Conservation (phyloP, 2,888 invertebrate genomes). For the Molanna angustata region DNA sequence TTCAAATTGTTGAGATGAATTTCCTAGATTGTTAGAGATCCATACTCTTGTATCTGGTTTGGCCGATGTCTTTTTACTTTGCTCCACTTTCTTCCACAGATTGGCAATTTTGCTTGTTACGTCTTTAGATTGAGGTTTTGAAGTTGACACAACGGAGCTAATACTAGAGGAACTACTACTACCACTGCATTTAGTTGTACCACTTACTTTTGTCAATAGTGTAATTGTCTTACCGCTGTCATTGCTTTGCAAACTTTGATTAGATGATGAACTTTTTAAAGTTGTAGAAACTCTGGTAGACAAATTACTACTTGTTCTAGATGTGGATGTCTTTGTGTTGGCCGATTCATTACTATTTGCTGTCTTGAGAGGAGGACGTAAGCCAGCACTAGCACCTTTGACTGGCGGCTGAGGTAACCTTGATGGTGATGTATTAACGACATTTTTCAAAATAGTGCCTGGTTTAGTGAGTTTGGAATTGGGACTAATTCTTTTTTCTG, state of each 20-base stretch:
- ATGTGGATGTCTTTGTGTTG: conserved; percentile 36
- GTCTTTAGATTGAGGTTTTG: conserved; percentile 53
- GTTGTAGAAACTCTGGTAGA: conserved; percentile 35
- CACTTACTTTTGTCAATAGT: conserved; percentile 41
- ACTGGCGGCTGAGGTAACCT: conserved; percentile 45
- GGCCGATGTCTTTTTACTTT: conserved; percentile 58
- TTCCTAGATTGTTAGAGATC: conserved; percentile 44
- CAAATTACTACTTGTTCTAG: conserved; percentile 33
- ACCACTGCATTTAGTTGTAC: conserved; percentile 43
- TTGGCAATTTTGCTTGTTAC: conserved; percentile 77
- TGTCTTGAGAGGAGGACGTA: conserved; percentile 41
- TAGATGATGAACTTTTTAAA: conserved; percentile 55
- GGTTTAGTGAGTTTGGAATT: conserved; percentile 41
- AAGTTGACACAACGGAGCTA: conserved; percentile 57
- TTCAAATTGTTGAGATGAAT: conserved; percentile 9
- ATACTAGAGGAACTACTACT: conserved; percentile 59
- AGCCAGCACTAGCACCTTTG: conserved; percentile 33
- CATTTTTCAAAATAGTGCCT: conserved; percentile 36
- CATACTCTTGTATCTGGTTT: conserved; percentile 61
- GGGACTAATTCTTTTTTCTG: conserved; percentile 40
- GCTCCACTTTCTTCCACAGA: conserved; percentile 76
- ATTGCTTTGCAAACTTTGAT: conserved; percentile 56
- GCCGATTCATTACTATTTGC: conserved; percentile 37
- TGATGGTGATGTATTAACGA: conserved; percentile 47
- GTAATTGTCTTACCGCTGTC: conserved; percentile 51